Base-by-base conservation (phyloP, 2,797 vertebrate species). In the Gymnothorax javanicus region DNA sequence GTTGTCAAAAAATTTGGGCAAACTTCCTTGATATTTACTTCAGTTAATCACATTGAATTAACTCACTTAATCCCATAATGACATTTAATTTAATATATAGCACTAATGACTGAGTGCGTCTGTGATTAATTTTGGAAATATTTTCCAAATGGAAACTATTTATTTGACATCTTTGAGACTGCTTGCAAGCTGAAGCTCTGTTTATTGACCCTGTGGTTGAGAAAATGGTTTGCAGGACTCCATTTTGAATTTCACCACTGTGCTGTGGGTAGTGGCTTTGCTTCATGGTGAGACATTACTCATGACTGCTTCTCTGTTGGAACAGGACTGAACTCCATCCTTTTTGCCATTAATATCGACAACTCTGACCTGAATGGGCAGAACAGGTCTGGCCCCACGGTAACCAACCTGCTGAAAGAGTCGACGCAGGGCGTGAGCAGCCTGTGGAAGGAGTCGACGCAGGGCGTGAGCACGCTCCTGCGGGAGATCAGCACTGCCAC, bases 331-430 rank as follows among this genome's bases (percentile, higher is more conserved):
- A 99, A 99, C 95, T 99, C 98, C 82, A 99, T 99, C 92, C 95
- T 99, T 90, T 99, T 99, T 85, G 98, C 98, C 77, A 98, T 99
- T 93, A 99, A 98, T 95, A 99, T 99, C 6, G 98, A 99, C 94
- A 99, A 99, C 94, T 97, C 92, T 0, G 99, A 99, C 91, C 95
- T 99, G 92, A 99, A 99, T 2, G 99, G 98, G 0, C 96, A 96
- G 33, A 94, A 94, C 89, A 96, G 96, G 3, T 90, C 92, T 0
- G 92, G 87, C 0, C 92, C 97, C 17, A 96, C 97, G 0, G 96
- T 99, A 62, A 97, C 98, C 0, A 94, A 97, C 93, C 95, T 99
- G 88, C 94, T 99, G 50, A 99, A 98, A 92, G 99, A 99, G 92
- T 99, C 98, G 1, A 99, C 98, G 0, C 98, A 99, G 91, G 98